Evolutionary conservation across 1,140 invertebrate species (phyloP), one percentile per base, ranked within the genome.

Genomic region (Trachymyrmex septentrionalis): DNA sequence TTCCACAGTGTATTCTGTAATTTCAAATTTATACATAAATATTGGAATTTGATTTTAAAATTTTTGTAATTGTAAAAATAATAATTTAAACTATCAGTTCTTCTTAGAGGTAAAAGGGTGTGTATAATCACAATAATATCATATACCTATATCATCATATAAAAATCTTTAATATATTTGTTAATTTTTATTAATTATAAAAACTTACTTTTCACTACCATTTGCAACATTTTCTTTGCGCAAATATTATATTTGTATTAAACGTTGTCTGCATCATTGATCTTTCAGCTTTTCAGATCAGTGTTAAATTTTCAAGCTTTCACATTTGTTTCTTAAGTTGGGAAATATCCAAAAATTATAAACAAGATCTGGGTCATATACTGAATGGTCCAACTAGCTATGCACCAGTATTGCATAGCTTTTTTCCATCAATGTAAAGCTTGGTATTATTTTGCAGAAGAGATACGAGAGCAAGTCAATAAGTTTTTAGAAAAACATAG

Each of bases 1-100:
- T 91, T 98, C 95, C 98, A 97, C 48, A 99, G 95, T 34, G 99
- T 95, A 90, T 97, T 97, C 94, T 98, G 97, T 87, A 99, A 96
- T 95, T 98, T 98, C 80, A 19, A 94, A 90, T 81, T 71, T 92
- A 91, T 85, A 71, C 48, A 84, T 63, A n/a, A 0, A 44, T 75
- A 67, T 80, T 76, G 59, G 88, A 66, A 99, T 98, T 93, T 98
- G 96, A 91, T 98, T 97, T 57, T 96, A 94, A 48, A 19, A 44
- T 44, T 75, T 96, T 97, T 96, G 93, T 96, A 30, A 14, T 48
- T 3, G 1, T 64, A 14, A 30, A 44, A 44, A 24, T 14, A 19
- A 3, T 2, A 76, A 55, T 30, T 73, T 73, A 27, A 34, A 61
- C 44, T 57, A 66, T 97, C 96, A 97, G 96, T 95, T 97, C 96